Percentiles rank a stretch among this genome's conserved stretches.
Evolutionary conservation across 1,140 invertebrate genomes (phyloP).

Genomic region (Nixonia krombeini): DNA sequence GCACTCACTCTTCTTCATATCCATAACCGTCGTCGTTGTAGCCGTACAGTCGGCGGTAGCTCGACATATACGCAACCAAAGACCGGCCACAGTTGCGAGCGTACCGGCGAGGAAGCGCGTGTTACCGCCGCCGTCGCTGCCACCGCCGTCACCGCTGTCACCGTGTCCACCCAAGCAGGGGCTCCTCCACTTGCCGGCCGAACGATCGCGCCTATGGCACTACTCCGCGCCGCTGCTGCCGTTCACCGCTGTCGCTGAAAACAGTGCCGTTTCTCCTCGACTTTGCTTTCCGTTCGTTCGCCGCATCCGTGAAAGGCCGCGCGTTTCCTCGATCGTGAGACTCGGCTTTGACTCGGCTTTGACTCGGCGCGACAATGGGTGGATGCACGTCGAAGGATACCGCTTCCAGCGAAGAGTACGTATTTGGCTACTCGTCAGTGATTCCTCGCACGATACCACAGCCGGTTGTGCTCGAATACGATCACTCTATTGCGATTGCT

Average conservation of each 20-base stretch:
- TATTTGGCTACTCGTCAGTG: conserved; percentile 32
- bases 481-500: too few relatives aligned
- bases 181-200: conserved; percentile 38
- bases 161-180: conserved; percentile 45
- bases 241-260: conserved; percentile 8
- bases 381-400: conserved; percentile 70
- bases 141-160: conserved; percentile 7
- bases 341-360: too few relatives aligned
- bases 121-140: conserved; percentile 5
- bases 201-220: conserved; percentile 28
- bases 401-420: conserved; percentile 66
- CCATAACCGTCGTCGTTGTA: too few relatives aligned
- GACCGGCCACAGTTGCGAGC: too few relatives aligned
- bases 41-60: too few relatives aligned
- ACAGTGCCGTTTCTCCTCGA: background rate
- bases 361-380: conserved; percentile 63
- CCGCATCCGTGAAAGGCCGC: too few relatives aligned
- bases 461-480: too few relatives aligned
- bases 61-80: too few relatives aligned
- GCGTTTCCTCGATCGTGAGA: too few relatives aligned
- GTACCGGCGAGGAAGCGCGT: background rate
- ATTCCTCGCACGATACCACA: too few relatives aligned
- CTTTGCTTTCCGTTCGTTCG: background rate
- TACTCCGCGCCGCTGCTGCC: conserved; percentile 19
- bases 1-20: too few relatives aligned